phyloP scores from a whole-genome alignment of 2,797 vertebrate species.

The Chrysolophus pictus region DNA sequence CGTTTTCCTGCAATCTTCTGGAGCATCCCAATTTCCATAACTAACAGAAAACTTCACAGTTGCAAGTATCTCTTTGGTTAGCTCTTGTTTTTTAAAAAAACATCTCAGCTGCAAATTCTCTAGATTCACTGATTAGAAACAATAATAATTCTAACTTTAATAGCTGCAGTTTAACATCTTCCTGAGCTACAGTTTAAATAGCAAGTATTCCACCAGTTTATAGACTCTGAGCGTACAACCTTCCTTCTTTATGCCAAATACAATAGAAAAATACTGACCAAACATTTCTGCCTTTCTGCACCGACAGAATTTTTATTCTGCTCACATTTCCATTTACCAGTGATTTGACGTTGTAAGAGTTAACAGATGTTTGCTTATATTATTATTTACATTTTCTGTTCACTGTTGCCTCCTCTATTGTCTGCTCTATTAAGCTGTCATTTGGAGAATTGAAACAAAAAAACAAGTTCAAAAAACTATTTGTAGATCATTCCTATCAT shows the following conservation, averaged over 20 bases:
- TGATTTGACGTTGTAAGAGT: not conserved
- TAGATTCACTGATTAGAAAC: not conserved
- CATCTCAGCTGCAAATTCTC: not conserved
- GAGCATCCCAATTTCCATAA: not conserved
- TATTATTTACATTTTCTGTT: not conserved
- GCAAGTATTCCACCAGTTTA: not conserved
- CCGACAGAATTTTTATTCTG: not conserved
- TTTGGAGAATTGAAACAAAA: not conserved
- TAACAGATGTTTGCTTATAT: not conserved
- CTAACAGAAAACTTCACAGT: not conserved
- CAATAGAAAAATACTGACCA: constrained; percentile 8
- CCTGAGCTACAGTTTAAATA: not conserved
- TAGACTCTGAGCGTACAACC: not conserved
- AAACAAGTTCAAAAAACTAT: not conserved
- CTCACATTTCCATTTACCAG: not conserved
- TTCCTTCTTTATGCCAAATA: not conserved
- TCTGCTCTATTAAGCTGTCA: not conserved
- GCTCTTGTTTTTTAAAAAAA: not conserved
- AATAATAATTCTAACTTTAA: not conserved
- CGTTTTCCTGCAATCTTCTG: not conserved
- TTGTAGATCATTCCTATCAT: not conserved
- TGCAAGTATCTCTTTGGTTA: not conserved
- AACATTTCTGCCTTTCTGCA: not conserved
- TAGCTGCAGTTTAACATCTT: not conserved
- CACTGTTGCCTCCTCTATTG: not conserved